Conservation (phyloP, 1,140 invertebrate species). For the Acyrthosiphon pisum region DNA sequence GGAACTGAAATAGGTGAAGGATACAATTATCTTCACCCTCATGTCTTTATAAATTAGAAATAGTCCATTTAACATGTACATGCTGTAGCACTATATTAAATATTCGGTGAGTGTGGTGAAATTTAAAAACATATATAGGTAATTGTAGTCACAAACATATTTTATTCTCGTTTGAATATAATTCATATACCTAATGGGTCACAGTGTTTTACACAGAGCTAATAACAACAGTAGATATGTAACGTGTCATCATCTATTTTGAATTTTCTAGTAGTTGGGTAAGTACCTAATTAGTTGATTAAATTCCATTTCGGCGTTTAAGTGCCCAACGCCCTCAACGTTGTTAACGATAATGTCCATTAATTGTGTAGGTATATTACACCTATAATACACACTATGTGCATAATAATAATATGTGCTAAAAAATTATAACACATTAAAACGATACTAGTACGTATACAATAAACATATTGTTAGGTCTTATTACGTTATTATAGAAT, state of each 20-base stretch:
- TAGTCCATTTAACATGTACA: not conserved
- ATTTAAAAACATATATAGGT: not conserved
- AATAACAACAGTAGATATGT: not conserved
- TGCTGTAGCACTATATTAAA: too few relatives aligned
- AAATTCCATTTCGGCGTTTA: not conserved
- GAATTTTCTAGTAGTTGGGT: not conserved
- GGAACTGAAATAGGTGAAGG: not conserved
- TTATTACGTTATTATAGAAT: not conserved
- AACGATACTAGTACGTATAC: not conserved
- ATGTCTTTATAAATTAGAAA: not conserved
- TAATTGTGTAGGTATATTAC: not conserved
- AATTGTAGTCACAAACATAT: not conserved
- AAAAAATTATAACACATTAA: not conserved
- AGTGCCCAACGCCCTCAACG: not conserved
- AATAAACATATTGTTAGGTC: not conserved
- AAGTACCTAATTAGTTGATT: not conserved
- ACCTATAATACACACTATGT: not conserved
- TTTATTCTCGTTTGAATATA: not conserved
- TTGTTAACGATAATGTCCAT: not conserved
- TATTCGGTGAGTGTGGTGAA: not conserved
- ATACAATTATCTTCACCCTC: not conserved
- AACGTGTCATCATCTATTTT: not conserved
- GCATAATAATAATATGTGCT: not conserved
- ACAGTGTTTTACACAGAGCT: not conserved
- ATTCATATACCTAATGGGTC: not conserved